Conservation (phyloP, 2,113 vertebrate genomes). For the Motacilla tschutschensis region DNA sequence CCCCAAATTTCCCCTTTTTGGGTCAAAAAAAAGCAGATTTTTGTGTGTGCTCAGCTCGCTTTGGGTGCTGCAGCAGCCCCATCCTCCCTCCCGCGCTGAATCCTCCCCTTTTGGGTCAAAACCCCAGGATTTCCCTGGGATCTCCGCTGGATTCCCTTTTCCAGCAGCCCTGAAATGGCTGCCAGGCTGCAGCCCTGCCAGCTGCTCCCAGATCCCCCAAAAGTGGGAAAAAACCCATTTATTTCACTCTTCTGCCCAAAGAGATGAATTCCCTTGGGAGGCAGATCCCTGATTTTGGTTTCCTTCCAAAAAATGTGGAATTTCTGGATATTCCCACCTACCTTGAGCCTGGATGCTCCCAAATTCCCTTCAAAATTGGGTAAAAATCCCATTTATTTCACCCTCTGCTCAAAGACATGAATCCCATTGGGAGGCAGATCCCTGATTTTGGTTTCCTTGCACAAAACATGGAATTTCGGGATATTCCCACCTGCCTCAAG, state of each 20-base stretch:
- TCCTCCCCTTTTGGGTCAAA: background rate
- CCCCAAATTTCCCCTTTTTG: accelerated
- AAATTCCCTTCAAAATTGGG: background rate
- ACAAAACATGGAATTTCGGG: no score
- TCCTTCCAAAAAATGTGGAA: no score
- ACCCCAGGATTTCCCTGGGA: background rate
- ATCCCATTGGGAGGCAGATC: no score
- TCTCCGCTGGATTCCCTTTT: accelerated
- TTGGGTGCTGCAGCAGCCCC: accelerated
- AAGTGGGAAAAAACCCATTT: no score
- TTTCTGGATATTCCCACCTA: no score
- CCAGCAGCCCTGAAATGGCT: constrained; percentile 23
- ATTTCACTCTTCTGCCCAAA: no score
- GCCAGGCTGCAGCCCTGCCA: background rate
- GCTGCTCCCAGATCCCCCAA: background rate
- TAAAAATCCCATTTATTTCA: no score
- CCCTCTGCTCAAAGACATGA: no score
- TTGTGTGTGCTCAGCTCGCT: accelerated
- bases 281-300: no score
- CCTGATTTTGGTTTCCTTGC: no score
- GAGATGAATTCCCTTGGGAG: no score
- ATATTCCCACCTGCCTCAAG: background rate
- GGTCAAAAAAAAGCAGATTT: accelerated
- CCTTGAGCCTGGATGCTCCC: no score
- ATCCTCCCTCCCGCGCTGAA: background rate